Percentiles rank a stretch among this genome's conserved stretches.
phyloP scores from a whole-genome alignment of 1,140 invertebrate genomes.

The Eubasilissa regina region DNA sequence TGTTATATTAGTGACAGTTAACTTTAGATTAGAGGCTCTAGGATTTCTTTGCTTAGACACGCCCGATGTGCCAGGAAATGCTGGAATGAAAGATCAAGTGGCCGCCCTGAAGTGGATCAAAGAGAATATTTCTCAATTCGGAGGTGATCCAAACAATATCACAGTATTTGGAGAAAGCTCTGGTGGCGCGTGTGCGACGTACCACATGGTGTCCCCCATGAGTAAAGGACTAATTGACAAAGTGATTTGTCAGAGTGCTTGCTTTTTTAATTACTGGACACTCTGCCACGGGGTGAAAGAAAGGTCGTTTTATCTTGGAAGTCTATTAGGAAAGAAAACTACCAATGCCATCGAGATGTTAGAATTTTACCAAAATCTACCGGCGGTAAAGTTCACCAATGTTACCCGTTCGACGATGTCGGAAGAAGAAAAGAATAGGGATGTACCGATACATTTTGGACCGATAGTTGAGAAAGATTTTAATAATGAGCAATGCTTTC shows the following conservation, averaged over 20 bases:
- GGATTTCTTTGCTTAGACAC: conserved; percentile 78
- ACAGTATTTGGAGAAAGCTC: conserved; percentile 74
- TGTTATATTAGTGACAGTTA: conserved; percentile 79
- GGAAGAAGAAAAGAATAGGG: not conserved
- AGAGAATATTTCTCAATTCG: conserved; percentile 77
- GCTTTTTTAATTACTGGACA: conserved; percentile 65
- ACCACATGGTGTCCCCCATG: conserved; percentile 72
- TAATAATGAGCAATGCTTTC: not conserved
- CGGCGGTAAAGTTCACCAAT: not conserved
- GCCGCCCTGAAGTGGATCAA: conserved; percentile 79
- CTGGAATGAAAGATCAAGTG: conserved; percentile 80
- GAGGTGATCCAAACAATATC: conserved; percentile 71
- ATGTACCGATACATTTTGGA: not conserved
- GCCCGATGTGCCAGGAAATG: conserved; percentile 75
- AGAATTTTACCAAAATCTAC: not conserved
- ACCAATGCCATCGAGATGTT: not conserved
- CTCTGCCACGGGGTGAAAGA: conserved; percentile 61
- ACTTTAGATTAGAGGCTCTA: conserved; percentile 73
- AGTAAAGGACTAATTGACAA: conserved; percentile 71
- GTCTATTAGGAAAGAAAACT: conserved; percentile 63
- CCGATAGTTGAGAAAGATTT: not conserved
- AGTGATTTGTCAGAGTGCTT: conserved; percentile 76
- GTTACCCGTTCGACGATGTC: not conserved
- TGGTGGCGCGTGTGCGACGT: conserved; percentile 71
- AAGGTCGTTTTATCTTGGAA: conserved; percentile 65